Conservation (phyloP, 2,888 invertebrate species). For the Mesochorus sp. region DNA sequence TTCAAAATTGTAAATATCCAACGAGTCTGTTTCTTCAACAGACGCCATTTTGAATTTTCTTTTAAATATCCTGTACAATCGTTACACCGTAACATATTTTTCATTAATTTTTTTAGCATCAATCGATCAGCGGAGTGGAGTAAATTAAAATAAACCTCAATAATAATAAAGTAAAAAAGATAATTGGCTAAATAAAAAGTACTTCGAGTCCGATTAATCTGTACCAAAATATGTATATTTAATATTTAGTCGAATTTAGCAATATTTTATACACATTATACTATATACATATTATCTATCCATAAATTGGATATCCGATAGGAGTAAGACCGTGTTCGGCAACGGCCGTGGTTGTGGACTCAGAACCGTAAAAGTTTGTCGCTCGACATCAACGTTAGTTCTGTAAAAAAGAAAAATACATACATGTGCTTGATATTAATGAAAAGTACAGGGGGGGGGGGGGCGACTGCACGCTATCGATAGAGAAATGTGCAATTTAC, state of each 20-base stretch:
- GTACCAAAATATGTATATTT: conserved; percentile 52
- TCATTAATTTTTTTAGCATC: too few species aligned
- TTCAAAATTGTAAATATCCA: conserved; percentile 70
- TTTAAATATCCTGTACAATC: too few species aligned
- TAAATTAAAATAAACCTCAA: not conserved
- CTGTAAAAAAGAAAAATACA: conserved; percentile 84
- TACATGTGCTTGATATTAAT: conserved; percentile 4
- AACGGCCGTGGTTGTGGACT: conserved; percentile 97
- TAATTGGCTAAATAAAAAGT: not conserved
- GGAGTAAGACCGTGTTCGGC: conserved; percentile 92
- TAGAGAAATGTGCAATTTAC: conserved; percentile 84
- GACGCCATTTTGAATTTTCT: conserved; percentile 31
- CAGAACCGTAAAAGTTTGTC: conserved; percentile 93
- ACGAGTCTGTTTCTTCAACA: conserved; percentile 25
- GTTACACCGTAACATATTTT: too few species aligned
- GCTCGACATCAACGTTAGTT: conserved; percentile 94
- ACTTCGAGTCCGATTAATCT: not conserved
- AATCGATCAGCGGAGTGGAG: not conserved
- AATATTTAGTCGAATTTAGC: conserved; percentile 22
- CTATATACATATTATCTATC: conserved; percentile 91
- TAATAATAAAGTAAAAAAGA: not conserved
- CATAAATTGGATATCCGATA: conserved; percentile 97
- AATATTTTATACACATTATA: conserved; percentile 34
- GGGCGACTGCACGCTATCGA: too few species aligned
- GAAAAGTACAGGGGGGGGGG: too few species aligned